A percentile compares a stretch with the other conserved stretches of the same genome.
Conservation (phyloP, 2,113 vertebrate species). For the Periophthalmus modestus region DNA sequence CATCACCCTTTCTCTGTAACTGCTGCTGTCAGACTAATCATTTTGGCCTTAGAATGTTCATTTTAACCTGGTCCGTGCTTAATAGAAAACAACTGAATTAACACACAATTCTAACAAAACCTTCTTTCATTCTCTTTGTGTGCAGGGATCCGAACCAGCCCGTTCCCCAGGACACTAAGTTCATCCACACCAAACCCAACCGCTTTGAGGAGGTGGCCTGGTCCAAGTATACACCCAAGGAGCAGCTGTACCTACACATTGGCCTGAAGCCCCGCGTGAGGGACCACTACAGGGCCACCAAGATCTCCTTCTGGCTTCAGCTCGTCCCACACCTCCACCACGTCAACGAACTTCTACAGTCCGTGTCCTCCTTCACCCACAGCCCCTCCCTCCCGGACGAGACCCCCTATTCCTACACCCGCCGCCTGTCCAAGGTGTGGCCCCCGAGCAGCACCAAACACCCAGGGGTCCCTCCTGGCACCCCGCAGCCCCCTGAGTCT, state of each 20-base stretch:
- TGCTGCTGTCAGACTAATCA: too few species aligned
- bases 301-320: constrained; percentile 97
- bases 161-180: constrained; percentile 96
- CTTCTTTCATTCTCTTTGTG: constrained; percentile 4
- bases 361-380: constrained; percentile 93
- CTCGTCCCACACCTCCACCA: constrained; percentile 93
- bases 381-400: constrained; percentile 92
- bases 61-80: too few species aligned
- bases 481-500: constrained; percentile 75
- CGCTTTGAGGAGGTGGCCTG: constrained; percentile 98
- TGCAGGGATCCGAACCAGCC: constrained; percentile 94
- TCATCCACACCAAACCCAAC: constrained; percentile 97
- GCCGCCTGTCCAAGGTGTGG: constrained; percentile 86
- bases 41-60: too few species aligned
- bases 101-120: too few species aligned
- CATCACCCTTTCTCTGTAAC: too few species aligned
- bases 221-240: constrained; percentile 96
- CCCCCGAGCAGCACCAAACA: constrained; percentile 85
- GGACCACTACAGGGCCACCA: constrained; percentile 95
- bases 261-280: constrained; percentile 91
- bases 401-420: constrained; percentile 90
- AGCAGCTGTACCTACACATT: constrained; percentile 95
- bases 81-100: too few species aligned
- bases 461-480: constrained; percentile 84
- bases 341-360: constrained; percentile 91